Conservation (phyloP, 2,797 vertebrate species). For the Harpagifer antarcticus region DNA sequence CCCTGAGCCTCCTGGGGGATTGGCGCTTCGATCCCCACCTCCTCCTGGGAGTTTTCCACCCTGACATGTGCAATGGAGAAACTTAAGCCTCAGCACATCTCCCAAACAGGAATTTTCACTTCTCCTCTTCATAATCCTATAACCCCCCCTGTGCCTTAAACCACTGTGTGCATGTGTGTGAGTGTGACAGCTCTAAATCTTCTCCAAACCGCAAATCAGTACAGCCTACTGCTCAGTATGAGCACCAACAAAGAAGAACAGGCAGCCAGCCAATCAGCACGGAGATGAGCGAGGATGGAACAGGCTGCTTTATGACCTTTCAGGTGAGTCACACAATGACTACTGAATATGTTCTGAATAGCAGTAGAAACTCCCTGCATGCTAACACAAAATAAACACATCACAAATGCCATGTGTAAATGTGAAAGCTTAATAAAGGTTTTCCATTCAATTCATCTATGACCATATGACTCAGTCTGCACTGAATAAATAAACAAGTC, state of each 20-base stretch:
- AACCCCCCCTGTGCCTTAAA: constrained; percentile 78
- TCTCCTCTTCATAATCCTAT: constrained; percentile 77
- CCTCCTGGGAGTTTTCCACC: constrained; percentile 76
- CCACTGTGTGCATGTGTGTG: constrained; percentile 56
- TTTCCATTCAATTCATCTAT: constrained; percentile 19
- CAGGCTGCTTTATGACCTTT: constrained; percentile 71
- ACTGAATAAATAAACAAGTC: constrained; percentile 11
- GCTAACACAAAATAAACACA: constrained; percentile 48
- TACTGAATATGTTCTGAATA: constrained; percentile 75
- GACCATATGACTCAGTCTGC: constrained; percentile 24
- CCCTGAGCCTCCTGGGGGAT: constrained; percentile 70
- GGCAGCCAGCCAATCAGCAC: constrained; percentile 71
- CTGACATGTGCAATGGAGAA: constrained; percentile 74
- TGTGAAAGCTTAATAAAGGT: constrained; percentile 37
- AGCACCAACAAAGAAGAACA: constrained; percentile 66
- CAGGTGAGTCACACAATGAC: constrained; percentile 74
- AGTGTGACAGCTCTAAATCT: constrained; percentile 89
- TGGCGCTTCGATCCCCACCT: constrained; percentile 72
- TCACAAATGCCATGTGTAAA: constrained; percentile 26
- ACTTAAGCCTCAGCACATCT: constrained; percentile 81
- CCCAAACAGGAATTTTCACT: constrained; percentile 88
- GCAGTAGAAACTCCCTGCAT: constrained; percentile 55
- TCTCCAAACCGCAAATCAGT: constrained; percentile 82
- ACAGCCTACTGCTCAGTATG: constrained; percentile 67
- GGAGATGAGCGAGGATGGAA: constrained; percentile 64